Evolutionary conservation across 2,888 invertebrate genomes (phyloP).

Genomic region (Heliconius charithonia): DNA sequence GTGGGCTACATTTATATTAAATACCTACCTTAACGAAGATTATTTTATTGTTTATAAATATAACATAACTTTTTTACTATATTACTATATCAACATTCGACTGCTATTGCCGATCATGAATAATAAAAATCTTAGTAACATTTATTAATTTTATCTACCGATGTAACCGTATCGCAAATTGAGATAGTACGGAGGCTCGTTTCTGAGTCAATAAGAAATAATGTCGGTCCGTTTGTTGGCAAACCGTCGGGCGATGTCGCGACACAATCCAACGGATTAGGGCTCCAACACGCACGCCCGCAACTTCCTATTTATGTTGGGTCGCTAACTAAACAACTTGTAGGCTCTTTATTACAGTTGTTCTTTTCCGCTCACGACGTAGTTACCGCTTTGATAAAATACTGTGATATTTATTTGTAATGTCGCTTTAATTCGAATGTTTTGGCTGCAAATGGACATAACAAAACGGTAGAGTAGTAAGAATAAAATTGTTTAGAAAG

Average conservation of each 20-base stretch:
- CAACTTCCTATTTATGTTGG: constrained; percentile 74
- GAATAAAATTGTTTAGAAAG: neutral
- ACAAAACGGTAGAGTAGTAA: constrained; percentile 7
- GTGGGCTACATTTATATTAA: too few relatives aligned
- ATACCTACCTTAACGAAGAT: too few relatives aligned
- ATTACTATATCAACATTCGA: neutral
- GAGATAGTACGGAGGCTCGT: constrained; percentile 50
- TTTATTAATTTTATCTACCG: neutral
- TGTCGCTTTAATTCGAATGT: constrained; percentile 41
- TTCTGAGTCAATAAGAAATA: constrained; percentile 71
- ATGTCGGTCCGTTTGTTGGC: constrained; percentile 58
- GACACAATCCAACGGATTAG: constrained; percentile 77
- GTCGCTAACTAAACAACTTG: constrained; percentile 80
- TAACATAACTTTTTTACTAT: too few relatives aligned
- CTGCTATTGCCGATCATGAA: neutral
- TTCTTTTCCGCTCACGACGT: constrained; percentile 77
- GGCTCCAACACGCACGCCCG: constrained; percentile 72
- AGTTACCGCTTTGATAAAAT: constrained; percentile 76
- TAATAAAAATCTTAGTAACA: neutral
- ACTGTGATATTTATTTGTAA: constrained; percentile 58
- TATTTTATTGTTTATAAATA: too few relatives aligned
- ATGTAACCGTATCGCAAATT: constrained; percentile 42
- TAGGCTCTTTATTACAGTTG: constrained; percentile 83
- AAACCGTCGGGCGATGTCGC: constrained; percentile 56
- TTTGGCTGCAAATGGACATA: constrained; percentile 27